A percentile compares a stretch with the other conserved stretches of the same genome.
Conservation (phyloP, 2,888 invertebrate species). For the Lasioglossum pauxillum region DNA sequence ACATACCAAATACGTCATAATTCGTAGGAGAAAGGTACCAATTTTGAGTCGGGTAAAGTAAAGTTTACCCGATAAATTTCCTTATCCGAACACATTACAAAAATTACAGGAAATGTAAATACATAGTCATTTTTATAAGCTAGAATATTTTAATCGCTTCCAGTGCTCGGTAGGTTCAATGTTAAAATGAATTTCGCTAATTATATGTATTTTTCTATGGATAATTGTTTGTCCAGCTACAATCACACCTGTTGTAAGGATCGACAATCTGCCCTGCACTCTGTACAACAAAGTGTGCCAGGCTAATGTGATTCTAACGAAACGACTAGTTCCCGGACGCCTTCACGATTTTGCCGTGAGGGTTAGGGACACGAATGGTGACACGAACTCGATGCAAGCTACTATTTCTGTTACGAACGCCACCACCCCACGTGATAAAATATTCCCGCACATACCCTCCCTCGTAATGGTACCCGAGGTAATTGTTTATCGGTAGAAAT, state of each 20-base stretch:
- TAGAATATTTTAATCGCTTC: too few species aligned
- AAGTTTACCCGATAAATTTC: too few species aligned
- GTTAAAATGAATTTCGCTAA: too few species aligned
- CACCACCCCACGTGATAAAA: slow-evolving; percentile 92
- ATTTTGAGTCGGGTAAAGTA: too few species aligned
- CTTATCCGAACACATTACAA: too few species aligned
- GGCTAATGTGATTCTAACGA: slow-evolving; percentile 93
- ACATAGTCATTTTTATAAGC: too few species aligned
- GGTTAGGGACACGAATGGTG: slow-evolving; percentile 91
- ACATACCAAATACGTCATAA: too few species aligned
- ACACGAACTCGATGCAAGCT: slow-evolving; percentile 90
- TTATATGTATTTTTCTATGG: neutral
- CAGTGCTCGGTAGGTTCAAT: too few species aligned
- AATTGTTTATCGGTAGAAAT: slow-evolving; percentile 70
- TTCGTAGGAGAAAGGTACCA: too few species aligned
- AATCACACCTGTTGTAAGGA: slow-evolving; percentile 90
- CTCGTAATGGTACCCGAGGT: slow-evolving; percentile 92
- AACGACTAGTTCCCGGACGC: slow-evolving; percentile 91
- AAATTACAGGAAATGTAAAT: too few species aligned
- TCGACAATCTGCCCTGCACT: slow-evolving; percentile 93
- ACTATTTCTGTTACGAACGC: slow-evolving; percentile 94
- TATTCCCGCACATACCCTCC: slow-evolving; percentile 92
- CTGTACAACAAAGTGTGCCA: slow-evolving; percentile 95
- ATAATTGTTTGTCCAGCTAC: slow-evolving; percentile 84
- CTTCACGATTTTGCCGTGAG: slow-evolving; percentile 92